Base-by-base conservation (phyloP, 2,797 vertebrate genomes). In the Enteromius unitaeniatus region DNA sequence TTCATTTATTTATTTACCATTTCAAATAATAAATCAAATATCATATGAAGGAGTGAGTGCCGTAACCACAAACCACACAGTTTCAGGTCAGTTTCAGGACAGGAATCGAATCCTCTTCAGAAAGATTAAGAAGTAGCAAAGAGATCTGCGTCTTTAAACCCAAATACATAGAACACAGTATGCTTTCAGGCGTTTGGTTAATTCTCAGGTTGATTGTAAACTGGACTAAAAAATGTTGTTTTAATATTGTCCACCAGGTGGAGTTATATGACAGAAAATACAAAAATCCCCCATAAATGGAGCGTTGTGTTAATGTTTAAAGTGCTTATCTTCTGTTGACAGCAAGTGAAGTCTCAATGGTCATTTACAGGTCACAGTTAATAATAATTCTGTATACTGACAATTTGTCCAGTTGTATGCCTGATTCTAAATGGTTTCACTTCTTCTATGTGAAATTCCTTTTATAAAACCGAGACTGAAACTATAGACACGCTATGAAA, bases 401-500 rank as follows among this genome's bases (percentile, higher is more conserved):
- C 4, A 3, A 17, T 73, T 60, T 68, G 26, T 64, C 60, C 6
- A 31, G 60, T 81, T n/a, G 40, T 53, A 58, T n/a, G 28, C 15
- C 26, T 34, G 21, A 14, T 65, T 67, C 55, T 28, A 55, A 47
- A 69, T 68, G 62, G 68, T 53, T 37, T 49, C n/a, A 60, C 28
- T 58, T 80, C 67, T 47, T 23, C 5, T 31, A 10, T 84, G 26
- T 84, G 31, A 81, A 81, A 81, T 81, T 17, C 40, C 19, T 78
- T 84, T 86, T 42, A 85, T 80, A 78, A 74, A 67, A 70, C 49
- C 1, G 5, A 45, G 11, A 45, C 42, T 3, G 5, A 13, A 31
- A 70, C 2, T 74, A 10, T 26, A 62, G 13, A 55, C 62, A 58
- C 76, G 74, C 14, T 21, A 14, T 14, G 6, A 19, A 72, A 49